Percentiles rank a stretch among this genome's conserved stretches.
Evolutionary conservation across 1,140 invertebrate species (phyloP).

Genomic region (Drosophila serrata): DNA sequence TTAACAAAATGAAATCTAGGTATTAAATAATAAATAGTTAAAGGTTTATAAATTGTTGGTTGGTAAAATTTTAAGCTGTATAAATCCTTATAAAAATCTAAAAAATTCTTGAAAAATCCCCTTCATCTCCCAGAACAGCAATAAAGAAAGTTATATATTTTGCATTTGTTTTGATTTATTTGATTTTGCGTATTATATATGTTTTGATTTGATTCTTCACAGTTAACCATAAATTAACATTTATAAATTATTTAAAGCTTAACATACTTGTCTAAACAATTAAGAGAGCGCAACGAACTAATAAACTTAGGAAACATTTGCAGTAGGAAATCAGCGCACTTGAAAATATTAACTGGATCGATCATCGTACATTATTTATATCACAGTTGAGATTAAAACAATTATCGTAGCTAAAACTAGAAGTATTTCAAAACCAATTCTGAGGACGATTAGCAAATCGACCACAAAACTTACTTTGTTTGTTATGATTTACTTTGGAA

Average conservation of each 20-base stretch:
- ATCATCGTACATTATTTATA: conserved; percentile 65
- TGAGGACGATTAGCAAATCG: conserved; percentile 45
- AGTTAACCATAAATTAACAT: conserved; percentile 67
- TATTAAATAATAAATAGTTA: too few species aligned
- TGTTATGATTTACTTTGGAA: conserved; percentile 74
- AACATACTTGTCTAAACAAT: conserved; percentile 44
- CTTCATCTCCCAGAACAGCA: not conserved
- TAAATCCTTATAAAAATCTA: not conserved
- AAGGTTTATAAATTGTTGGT: too few species aligned
- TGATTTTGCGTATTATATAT: conserved; percentile 31
- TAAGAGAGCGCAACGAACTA: conserved; percentile 25
- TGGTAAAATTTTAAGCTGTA: too few species aligned
- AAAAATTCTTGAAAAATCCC: not conserved
- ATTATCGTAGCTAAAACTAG: conserved; percentile 43
- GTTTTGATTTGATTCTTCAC: conserved; percentile 46
- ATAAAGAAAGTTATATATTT: not conserved
- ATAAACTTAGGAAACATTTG: conserved; percentile 47
- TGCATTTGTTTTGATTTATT: conserved; percentile 10
- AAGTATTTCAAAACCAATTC: conserved; percentile 66
- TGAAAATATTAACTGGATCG: conserved; percentile 29
- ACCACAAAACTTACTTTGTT: conserved; percentile 9
- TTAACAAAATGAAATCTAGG: not conserved
- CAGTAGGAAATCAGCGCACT: conserved; percentile 58
- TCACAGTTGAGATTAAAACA: conserved; percentile 73
- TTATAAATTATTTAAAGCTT: conserved; percentile 81